Evolutionary conservation across 2,797 vertebrate genomes (phyloP).

Genomic region (Diplodus sargus): DNA sequence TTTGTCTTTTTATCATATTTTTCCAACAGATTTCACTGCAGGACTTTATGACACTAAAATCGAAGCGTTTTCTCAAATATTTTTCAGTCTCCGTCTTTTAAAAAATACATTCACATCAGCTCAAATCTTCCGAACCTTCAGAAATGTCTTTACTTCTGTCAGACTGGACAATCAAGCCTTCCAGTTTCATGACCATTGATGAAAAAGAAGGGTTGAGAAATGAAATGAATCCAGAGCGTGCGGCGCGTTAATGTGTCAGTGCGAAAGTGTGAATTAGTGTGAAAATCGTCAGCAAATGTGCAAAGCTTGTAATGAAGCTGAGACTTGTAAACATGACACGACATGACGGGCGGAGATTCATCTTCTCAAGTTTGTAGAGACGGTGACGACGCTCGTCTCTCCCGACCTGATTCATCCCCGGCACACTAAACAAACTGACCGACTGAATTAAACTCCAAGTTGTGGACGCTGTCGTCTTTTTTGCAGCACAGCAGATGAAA

Average conservation of each 20-base stretch:
- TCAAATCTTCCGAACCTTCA: background rate
- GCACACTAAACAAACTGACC: background rate
- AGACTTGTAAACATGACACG: conserved; percentile 5
- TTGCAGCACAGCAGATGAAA: background rate
- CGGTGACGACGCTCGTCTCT: background rate
- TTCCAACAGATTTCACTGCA: background rate
- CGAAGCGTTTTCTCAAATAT: background rate
- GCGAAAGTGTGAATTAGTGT: background rate
- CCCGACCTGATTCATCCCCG: background rate
- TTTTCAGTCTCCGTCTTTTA: background rate
- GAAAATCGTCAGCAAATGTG: conserved; percentile 11
- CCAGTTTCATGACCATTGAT: background rate
- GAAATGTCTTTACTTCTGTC: background rate
- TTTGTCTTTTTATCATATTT: background rate
- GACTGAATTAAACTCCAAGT: background rate
- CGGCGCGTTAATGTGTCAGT: background rate
- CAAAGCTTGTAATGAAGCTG: conserved; percentile 1
- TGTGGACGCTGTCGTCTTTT: background rate
- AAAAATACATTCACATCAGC: background rate
- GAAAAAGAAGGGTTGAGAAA: background rate
- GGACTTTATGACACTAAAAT: background rate
- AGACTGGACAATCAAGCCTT: background rate
- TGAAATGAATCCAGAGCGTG: background rate
- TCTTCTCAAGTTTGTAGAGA: background rate
- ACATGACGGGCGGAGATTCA: background rate